Evolutionary conservation across 2,797 vertebrate genomes (phyloP).

Genomic region (Helarctos malayanus): DNA sequence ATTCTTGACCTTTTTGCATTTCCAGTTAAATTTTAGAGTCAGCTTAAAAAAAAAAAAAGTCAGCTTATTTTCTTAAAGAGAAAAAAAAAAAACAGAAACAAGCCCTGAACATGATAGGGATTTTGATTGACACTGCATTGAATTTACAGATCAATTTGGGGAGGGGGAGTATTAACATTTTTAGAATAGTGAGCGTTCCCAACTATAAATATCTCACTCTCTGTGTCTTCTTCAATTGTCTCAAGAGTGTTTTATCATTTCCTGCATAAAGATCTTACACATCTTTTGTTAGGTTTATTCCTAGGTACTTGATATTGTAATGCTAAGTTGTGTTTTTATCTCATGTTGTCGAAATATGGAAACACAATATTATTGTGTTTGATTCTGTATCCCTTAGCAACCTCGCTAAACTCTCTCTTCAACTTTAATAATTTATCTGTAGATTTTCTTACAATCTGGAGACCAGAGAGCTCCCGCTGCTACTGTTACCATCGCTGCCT

Average conservation of each 20-base stretch:
- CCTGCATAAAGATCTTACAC: neutral
- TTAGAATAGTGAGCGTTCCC: neutral
- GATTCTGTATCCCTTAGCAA: neutral
- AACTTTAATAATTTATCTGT: neutral
- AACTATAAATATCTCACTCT: neutral
- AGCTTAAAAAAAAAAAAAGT: neutral
- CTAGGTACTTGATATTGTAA: neutral
- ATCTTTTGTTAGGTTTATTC: neutral
- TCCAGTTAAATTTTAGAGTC: neutral
- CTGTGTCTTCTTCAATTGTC: neutral
- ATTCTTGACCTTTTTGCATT: neutral
- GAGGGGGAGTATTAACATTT: neutral
- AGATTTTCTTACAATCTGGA: neutral
- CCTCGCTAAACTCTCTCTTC: neutral
- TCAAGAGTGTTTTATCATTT: neutral
- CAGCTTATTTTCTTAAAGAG: neutral
- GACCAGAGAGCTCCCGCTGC: neutral
- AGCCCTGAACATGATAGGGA: neutral
- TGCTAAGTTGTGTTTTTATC: neutral
- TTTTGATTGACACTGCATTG: neutral
- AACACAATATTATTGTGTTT: neutral
- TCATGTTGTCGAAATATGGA: neutral
- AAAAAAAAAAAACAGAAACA: neutral
- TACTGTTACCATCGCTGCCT: neutral
- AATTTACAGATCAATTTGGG: neutral